Base-by-base conservation (phyloP, 2,797 vertebrate genomes). In the Silurus lanzhouensis region DNA sequence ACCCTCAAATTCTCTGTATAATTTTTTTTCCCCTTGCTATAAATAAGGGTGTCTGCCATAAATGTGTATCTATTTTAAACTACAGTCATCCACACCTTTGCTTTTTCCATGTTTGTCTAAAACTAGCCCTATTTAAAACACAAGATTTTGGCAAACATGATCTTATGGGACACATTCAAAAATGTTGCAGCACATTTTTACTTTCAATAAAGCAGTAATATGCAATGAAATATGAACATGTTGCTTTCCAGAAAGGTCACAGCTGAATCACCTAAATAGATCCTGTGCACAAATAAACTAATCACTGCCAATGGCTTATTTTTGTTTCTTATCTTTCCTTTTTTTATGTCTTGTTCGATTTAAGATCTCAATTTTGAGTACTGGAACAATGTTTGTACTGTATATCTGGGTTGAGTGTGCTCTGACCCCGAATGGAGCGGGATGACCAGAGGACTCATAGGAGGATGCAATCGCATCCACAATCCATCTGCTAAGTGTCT, bases 211-310 rank as follows among this genome's bases (percentile, higher is more conserved):
- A 7, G 60, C 77, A 63, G 58, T 10, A 58, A 44, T 31, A 44
- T 78, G 27, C 55, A 20, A 13, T 80, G 60, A 64, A 25, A 80
- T 64, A 25, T 64, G 22, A 80, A 14, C 22, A 3, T 19, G 6
- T 77, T 76, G 31, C 20, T 79, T 15, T 15, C 38, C 22, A 27
- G 38, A 64, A 80, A 80, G 52, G 78, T 66, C 78, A 80, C 60
- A 15, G 20, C 61, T 80, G 22, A 66, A 78, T 78, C 57, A 64
- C 61, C n/a, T 12, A 64, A 20, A 80, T 46, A 79, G 58, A 27
- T 66, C 44, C 14, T 48, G 14, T 52, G 22, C n/a, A 66, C 64
- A 81, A 64, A 27, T 7, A 27, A 66, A 66, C 0, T 1, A 25
- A 25, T 80, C 17, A 3, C 77, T 64, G 60, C 78, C 14, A 64